These are phyloP conservation scores for Parapsyche elsis DNA, from an alignment of 1,140 invertebrate genomes.

Conservation along the genomic window DNA sequence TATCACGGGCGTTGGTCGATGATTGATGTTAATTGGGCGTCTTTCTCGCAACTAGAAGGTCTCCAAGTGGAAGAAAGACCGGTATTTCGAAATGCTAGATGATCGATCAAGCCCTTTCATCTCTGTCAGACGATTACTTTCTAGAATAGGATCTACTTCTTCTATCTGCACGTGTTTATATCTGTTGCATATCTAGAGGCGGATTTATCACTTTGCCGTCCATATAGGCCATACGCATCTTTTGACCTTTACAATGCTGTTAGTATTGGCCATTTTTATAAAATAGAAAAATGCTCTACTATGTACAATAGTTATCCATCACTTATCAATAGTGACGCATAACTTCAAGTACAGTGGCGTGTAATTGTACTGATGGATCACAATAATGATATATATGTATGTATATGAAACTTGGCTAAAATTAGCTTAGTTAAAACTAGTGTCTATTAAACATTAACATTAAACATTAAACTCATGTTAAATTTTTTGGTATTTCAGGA, in stretches of 20 bases:
- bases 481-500: constrained; percentile 74
- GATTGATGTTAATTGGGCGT: constrained; percentile 29
- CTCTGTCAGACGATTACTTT: not conserved
- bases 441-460: no score
- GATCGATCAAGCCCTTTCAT: constrained; percentile 35
- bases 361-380: no score
- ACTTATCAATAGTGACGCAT: no score
- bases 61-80: constrained; percentile 22
- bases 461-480: no score
- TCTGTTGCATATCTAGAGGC: not conserved
- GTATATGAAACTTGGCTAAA: no score
- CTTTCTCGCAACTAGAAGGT: constrained; percentile 10
- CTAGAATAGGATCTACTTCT: constrained; percentile 3
- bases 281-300: no score
- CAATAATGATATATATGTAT: no score
- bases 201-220: not conserved
- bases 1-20: not conserved
- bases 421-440: no score
- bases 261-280: no score
- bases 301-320: no score
- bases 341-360: no score
- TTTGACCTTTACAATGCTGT: no score
- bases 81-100: constrained; percentile 29
- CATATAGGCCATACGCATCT: not conserved
- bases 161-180: not conserved